Evolutionary conservation across 1,140 invertebrate genomes (phyloP), one percentile per base, ranked within the genome.

Genomic region (Aricia agestis): DNA sequence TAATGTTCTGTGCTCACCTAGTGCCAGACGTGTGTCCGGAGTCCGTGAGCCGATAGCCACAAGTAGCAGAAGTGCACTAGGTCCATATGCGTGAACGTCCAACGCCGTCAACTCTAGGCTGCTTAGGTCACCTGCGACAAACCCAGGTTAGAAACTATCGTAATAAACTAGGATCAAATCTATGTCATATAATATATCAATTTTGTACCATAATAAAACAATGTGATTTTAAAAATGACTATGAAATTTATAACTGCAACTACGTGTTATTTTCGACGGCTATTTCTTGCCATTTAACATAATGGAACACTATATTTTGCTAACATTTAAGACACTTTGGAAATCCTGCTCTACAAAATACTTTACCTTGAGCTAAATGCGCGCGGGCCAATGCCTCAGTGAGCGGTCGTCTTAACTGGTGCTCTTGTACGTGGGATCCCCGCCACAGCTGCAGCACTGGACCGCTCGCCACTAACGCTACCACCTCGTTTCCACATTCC

Each of bases 61-160:
- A 11, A 98, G 91, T 67, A 98, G 82, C 68, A 97, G 93, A 31
- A 97, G 90, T 13, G 94, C 94, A 68, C 93, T 92, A 32, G 94
- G 94, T 45, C 94, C 93, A 25, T 94, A 93, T 71, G 84, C 81
- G 17, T 78, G 82, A 70, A 87, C 82, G 72, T 89, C 87, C 67
- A 87, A 75, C 13, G 84, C 82, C 75, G 74, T 72, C 36, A 87
- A 76, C 71, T 89, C 85, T 68, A 85, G 66, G 19, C 78, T 79
- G 78, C 76, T 83, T 15, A 77, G 68, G 42, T 89, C 85, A 2
- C 83, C 86, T 89, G 78, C 2, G 58, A 66, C 41, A 36, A 36
- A 36, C 5, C 36, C 2, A 36, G 36, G 2, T 36, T 7, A 36
- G 36, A 1, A 36, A 7, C 2, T 36, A 36, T n/a, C n/a, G n/a